Evolutionary conservation across 2,113 vertebrate genomes (phyloP), one percentile per base, ranked within the genome.

Genomic region (Tamias sibiricus): DNA sequence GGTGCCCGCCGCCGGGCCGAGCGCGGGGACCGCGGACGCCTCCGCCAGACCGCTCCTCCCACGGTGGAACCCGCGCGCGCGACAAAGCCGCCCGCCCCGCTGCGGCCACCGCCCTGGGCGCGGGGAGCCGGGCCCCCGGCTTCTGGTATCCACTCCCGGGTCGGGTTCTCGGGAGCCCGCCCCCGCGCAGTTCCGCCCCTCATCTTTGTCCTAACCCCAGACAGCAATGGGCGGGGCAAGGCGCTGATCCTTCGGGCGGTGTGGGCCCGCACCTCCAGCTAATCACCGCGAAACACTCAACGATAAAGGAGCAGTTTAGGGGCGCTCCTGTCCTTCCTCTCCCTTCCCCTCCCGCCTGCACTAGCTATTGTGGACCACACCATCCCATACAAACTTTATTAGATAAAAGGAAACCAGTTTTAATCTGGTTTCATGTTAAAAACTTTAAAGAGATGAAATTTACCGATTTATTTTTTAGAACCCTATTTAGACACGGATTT

Each of bases 11-110:
- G 62, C 47, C 37, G 8, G 30, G 90, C 30, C 0, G 20, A 35
- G 80, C 4, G 37, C 16, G 1, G 10, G 77, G 22, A 1, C 28
- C 0, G 13, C 35, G 1, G n/a, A 22, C 11, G 35, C 72, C 71
- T 9, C 37, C 1, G 54, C 82, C 10, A 22, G 0, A 47, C 85
- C 54, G 30, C 66, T 10, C 93, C 66, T 3, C 86, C 90, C 1
- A 4, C 35, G 2, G 35, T 94, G 82, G 91, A 95, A 95, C 88
- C 77, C 40, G 54, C 11, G 68, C 47, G 72, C 91, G 91, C 89
- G 96, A 94, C 95, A 91, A 97, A 97, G 95, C 84, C 35, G 8
- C n/a, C 4, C 2, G 8, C 40, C n/a, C 10, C 2, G 6, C 87
- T 0, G 57, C 81, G 0, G 42, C 83, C 83, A 5, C 74, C 47